These are phyloP conservation scores for Patella depressa DNA, from an alignment of 2,888 invertebrate genomes.

Conservation along the genomic window DNA sequence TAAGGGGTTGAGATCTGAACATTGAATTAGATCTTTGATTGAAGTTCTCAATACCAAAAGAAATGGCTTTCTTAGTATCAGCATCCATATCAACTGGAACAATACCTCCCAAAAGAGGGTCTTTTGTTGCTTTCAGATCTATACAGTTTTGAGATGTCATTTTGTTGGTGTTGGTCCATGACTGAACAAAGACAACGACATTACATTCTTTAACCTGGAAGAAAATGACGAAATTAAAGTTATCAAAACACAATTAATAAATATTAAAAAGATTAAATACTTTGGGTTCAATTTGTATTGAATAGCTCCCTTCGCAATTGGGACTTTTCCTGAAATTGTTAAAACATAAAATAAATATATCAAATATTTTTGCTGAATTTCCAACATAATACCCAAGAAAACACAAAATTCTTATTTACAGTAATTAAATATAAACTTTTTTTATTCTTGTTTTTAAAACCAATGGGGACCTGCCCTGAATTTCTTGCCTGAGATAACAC, in stretches of 20 bases:
- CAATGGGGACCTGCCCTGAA: too few relatives aligned
- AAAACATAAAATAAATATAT: too few relatives aligned
- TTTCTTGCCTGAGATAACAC: too few relatives aligned
- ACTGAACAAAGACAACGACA: constrained; percentile 30
- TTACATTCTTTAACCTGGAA: constrained; percentile 25
- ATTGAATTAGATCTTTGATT: constrained; percentile 47
- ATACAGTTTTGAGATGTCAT: constrained; percentile 29
- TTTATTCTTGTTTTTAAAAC: too few relatives aligned
- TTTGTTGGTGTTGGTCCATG: constrained; percentile 28
- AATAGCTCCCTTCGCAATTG: too few relatives aligned
- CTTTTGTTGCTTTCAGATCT: neutral
- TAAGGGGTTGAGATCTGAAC: constrained; percentile 38
- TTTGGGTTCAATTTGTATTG: too few relatives aligned
- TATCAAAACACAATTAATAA: neutral
- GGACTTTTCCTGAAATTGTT: too few relatives aligned
- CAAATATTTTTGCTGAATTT: too few relatives aligned
- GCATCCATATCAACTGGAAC: constrained; percentile 25
- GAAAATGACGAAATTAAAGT: neutral
- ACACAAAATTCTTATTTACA: too few relatives aligned
- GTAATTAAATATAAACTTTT: too few relatives aligned
- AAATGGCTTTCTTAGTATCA: constrained; percentile 38
- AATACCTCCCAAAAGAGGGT: constrained; percentile 32
- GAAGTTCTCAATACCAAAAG: constrained; percentile 41
- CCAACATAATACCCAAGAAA: too few relatives aligned
- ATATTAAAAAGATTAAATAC: too few relatives aligned